phyloP scores from a whole-genome alignment of 2,888 invertebrate genomes.

The Gastracanthus pulcherrimus region DNA sequence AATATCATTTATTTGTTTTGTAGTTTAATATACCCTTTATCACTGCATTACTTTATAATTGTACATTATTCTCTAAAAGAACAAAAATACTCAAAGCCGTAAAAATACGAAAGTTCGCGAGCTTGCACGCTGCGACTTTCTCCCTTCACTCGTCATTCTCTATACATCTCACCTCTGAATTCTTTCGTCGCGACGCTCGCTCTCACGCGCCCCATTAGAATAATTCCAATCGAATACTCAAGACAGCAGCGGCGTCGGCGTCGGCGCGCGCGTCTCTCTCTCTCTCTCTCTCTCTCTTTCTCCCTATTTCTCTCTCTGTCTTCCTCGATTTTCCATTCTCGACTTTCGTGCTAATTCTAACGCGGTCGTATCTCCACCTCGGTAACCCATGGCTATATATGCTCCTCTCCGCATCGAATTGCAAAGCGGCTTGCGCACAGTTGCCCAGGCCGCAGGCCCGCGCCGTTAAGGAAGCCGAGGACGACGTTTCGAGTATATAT shows the following conservation, averaged over 20 bases:
- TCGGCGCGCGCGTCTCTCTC: too few species aligned
- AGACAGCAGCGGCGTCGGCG: not conserved
- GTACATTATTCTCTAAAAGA: too few species aligned
- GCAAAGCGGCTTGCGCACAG: conserved; percentile 56
- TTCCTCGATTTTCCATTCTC: conserved; percentile 48
- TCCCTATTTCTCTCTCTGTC: too few species aligned
- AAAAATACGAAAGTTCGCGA: not conserved
- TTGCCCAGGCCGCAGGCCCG: too few species aligned
- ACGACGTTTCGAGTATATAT: not conserved
- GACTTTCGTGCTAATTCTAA: conserved; percentile 56
- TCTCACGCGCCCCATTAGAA: conserved; percentile 43
- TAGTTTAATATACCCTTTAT: too few species aligned
- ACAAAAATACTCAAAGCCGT: not conserved
- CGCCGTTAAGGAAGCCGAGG: conserved; percentile 45
- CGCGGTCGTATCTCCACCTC: conserved; percentile 9
- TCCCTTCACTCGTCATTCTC: too few species aligned
- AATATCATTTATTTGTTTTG: too few species aligned
- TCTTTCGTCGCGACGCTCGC: not conserved
- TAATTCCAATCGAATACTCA: conserved; percentile 50
- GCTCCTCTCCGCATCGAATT: conserved; percentile 57
- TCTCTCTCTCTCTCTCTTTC: too few species aligned
- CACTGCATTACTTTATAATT: too few species aligned
- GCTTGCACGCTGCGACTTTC: too few species aligned
- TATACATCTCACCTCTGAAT: too few species aligned
- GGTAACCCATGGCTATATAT: too few species aligned